These are phyloP conservation scores for Otolemur garnettii DNA, from an alignment of 2,113 vertebrate species.

Conservation along the genomic window DNA sequence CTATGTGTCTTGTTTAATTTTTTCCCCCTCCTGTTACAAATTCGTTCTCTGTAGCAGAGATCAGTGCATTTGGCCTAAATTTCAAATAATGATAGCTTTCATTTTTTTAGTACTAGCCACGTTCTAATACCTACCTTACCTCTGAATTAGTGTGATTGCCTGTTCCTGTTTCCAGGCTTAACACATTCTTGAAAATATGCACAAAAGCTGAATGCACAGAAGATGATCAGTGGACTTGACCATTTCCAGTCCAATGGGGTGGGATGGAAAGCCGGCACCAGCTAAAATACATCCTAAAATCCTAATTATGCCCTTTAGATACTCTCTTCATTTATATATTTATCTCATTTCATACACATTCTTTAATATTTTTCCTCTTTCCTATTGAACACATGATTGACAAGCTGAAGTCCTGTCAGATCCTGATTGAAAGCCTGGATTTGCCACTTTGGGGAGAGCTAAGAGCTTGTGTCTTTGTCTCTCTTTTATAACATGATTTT, in stretches of 20 bases:
- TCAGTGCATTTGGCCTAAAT: neutral
- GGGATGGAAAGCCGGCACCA: neutral
- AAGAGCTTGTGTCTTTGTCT: constrained; percentile 42
- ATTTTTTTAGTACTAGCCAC: constrained; percentile 44
- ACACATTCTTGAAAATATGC: neutral
- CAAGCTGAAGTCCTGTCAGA: neutral
- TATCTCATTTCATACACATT: constrained; percentile 25
- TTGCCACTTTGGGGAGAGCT: constrained; percentile 27
- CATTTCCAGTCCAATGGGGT: neutral
- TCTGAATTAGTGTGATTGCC: neutral
- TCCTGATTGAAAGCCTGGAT: constrained; percentile 22
- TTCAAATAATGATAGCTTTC: neutral
- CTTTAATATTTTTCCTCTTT: constrained; percentile 10
- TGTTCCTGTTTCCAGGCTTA: constrained; percentile 20
- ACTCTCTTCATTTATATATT: neutral
- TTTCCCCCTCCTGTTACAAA: constrained; percentile 25
- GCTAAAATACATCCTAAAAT: neutral
- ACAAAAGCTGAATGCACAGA: neutral
- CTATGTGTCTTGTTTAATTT: neutral
- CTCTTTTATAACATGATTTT: constrained; percentile 55
- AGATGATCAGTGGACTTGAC: neutral
- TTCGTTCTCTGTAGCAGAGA: neutral
- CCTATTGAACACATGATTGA: neutral
- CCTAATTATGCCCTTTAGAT: neutral
- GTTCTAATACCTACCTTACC: neutral